Evolutionary conservation across 2,888 invertebrate genomes (phyloP).

Genomic region (Drosophila mettleri): DNA sequence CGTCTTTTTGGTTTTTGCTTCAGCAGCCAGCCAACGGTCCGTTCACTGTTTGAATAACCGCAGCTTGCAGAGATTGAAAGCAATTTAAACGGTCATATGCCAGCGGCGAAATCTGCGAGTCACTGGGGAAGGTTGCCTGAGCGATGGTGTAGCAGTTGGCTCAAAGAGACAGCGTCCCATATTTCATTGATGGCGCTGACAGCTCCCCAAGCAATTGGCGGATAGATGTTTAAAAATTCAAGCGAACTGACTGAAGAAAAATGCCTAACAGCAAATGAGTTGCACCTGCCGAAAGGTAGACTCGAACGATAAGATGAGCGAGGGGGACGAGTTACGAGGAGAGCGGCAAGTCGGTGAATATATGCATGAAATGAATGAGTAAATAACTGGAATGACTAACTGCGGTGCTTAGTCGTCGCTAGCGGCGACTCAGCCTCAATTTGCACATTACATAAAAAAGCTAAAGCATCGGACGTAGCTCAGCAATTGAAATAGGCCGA

Average conservation of each 20-base stretch:
- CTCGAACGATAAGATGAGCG: neutral
- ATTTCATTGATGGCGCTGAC: constrained; percentile 67
- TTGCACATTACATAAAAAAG: constrained; percentile 46
- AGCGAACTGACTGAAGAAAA: constrained; percentile 50
- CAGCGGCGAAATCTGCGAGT: constrained; percentile 7
- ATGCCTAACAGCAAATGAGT: constrained; percentile 67
- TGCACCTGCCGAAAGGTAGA: constrained; percentile 50
- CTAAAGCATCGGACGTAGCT: constrained; percentile 9
- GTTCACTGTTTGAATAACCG: constrained; percentile 33
- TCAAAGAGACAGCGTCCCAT: constrained; percentile 35
- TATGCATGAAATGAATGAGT: constrained; percentile 78
- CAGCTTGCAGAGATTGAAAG: constrained; percentile 53
- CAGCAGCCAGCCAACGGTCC: too few species aligned
- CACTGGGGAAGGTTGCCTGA: constrained; percentile 4
- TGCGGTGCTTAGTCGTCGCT: constrained; percentile 56
- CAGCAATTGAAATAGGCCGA: constrained; percentile 29
- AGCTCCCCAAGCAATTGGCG: constrained; percentile 56
- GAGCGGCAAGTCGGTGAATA: constrained; percentile 58
- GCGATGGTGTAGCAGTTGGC: constrained; percentile 8
- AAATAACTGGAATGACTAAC: constrained; percentile 78
- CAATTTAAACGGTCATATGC: constrained; percentile 56
- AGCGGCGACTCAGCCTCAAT: constrained; percentile 49
- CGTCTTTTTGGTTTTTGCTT: constrained; percentile 4
- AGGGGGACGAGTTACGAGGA: too few species aligned
- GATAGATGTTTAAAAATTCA: constrained; percentile 62